phyloP scores from a whole-genome alignment of 2,113 vertebrate species.

The Narcine bancroftii region DNA sequence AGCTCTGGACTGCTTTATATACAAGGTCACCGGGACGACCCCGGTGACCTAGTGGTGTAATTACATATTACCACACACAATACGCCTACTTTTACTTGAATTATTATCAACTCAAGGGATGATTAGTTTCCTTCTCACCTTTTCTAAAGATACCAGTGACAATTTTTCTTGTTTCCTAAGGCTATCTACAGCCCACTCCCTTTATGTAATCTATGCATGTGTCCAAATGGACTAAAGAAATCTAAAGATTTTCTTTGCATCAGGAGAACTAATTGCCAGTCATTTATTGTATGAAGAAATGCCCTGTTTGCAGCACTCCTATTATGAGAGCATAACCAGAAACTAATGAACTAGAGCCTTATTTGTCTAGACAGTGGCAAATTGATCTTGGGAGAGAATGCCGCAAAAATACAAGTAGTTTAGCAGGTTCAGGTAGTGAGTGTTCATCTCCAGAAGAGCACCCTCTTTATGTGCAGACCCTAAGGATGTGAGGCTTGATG shows the following conservation, averaged over 20 bases:
- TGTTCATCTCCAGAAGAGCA: neutral
- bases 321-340: neutral
- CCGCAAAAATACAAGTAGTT: neutral
- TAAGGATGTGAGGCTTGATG: neutral
- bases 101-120: neutral
- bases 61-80: too few species aligned
- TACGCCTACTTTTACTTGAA: neutral
- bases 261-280: neutral
- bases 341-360: neutral
- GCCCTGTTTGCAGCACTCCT: neutral
- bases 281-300: neutral
- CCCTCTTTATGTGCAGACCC: neutral
- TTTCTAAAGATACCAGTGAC: neutral
- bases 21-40: too few species aligned
- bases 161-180: neutral
- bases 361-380: neutral
- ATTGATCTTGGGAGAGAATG: neutral
- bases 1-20: too few species aligned
- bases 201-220: neutral
- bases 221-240: neutral
- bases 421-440: neutral
- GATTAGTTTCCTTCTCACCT: neutral
- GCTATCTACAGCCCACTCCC: neutral
- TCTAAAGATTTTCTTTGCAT: neutral
- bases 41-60: too few species aligned